A percentile compares a stretch with the other conserved stretches of the same genome.
Conservation (phyloP, 2,797 vertebrate species). For the Enteromius treurensis region DNA sequence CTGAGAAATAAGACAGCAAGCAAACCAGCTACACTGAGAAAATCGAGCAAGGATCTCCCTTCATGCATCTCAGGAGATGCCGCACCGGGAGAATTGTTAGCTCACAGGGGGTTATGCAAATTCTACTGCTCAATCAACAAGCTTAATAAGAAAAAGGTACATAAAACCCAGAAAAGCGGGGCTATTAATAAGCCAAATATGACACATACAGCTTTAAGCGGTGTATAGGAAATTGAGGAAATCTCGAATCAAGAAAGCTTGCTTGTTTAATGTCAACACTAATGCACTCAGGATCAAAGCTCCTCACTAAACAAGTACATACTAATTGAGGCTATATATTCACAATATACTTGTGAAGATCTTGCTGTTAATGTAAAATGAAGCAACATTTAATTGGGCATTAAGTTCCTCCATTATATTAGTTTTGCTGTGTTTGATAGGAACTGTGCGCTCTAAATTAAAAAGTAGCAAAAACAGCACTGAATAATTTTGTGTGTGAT, state of each 20-base stretch:
- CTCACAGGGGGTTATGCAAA: slow-evolving; percentile 49
- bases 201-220: slow-evolving; percentile 34
- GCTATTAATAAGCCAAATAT: slow-evolving; percentile 51
- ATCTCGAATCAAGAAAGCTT: slow-evolving; percentile 14
- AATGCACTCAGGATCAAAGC: slow-evolving; percentile 58
- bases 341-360: slow-evolving; percentile 11
- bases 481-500: neutral
- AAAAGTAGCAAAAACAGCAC: neutral
- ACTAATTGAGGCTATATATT: slow-evolving; percentile 35
- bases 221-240: neutral
- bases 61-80: slow-evolving; percentile 11
- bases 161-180: slow-evolving; percentile 36
- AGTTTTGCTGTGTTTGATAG: neutral
- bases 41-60: slow-evolving; percentile 30
- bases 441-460: neutral
- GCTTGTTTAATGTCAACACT: slow-evolving; percentile 54
- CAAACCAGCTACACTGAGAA: slow-evolving; percentile 24
- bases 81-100: slow-evolving; percentile 22
- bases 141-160: slow-evolving; percentile 41
- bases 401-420: neutral
- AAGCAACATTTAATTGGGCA: neutral
- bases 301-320: slow-evolving; percentile 58
- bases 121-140: slow-evolving; percentile 45
- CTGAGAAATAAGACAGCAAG: neutral
- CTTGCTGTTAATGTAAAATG: slow-evolving; percentile 6